These are phyloP conservation scores for Porites australiensis DNA, from an alignment of 64 coral and sea anemone species.

Conservation along the genomic window DNA sequence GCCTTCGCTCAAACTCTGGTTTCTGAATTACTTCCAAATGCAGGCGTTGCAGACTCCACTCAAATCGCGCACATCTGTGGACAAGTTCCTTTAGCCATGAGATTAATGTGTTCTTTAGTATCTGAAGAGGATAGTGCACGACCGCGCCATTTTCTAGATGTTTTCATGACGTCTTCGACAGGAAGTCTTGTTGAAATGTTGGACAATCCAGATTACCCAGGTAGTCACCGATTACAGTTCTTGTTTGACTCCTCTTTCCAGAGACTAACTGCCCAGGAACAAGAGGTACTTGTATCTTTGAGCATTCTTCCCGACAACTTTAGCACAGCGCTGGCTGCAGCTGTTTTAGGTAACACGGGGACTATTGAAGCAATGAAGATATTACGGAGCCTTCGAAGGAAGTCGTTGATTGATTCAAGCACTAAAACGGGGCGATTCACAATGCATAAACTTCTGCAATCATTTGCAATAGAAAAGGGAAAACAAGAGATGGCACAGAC, in stretches of 20 bases:
- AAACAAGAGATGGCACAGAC: background rate
- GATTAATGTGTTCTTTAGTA: too few species aligned
- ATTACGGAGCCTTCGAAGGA: too few species aligned
- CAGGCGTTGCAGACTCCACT: too few species aligned
- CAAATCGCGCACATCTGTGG: too few species aligned
- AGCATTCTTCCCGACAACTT: background rate
- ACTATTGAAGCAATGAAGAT: background rate
- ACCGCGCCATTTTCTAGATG: too few species aligned
- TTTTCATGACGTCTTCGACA: background rate
- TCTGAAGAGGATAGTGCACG: too few species aligned
- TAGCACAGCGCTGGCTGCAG: background rate
- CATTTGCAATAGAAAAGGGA: background rate
- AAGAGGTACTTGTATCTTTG: constrained; percentile 2
- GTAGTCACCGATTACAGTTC: background rate
- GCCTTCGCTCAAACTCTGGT: too few species aligned
- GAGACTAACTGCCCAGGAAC: background rate
- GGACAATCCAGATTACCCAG: constrained; percentile 20
- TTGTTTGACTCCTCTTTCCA: background rate
- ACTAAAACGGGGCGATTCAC: background rate
- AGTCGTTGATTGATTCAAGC: background rate
- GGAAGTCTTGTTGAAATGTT: background rate
- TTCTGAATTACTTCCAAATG: too few species aligned
- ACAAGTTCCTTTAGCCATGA: too few species aligned
- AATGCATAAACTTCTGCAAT: constrained; percentile 11
- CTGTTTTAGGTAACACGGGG: background rate